phyloP scores from a whole-genome alignment of 2,888 invertebrate genomes.

The Synanthedon myopaeformis region DNA sequence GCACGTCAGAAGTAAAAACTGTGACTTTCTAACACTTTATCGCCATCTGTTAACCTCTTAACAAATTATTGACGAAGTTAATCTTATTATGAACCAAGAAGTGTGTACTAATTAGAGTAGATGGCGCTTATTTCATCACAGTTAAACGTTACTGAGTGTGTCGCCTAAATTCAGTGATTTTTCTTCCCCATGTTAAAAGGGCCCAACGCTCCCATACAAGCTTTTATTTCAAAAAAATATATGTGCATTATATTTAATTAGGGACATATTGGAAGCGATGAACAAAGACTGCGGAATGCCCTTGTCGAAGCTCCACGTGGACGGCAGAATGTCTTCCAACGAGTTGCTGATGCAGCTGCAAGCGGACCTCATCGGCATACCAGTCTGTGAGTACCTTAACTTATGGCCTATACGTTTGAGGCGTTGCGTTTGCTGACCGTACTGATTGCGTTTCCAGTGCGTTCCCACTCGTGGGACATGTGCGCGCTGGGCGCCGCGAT shows the following conservation, averaged over 20 bases:
- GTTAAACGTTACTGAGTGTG: no score
- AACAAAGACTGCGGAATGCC: constrained; percentile 90
- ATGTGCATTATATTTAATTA: constrained; percentile 17
- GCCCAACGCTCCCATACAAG: background rate
- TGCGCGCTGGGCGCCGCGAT: constrained; percentile 94
- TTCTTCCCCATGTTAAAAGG: no score
- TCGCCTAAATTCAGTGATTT: no score
- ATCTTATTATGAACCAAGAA: no score
- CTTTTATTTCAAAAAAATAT: background rate
- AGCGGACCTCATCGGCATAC: constrained; percentile 92
- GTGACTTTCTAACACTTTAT: no score
- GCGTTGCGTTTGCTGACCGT: background rate
- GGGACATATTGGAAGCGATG: constrained; percentile 95
- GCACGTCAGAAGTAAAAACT: no score
- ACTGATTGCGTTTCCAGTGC: constrained; percentile 56
- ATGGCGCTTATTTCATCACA: no score
- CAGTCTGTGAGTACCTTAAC: constrained; percentile 77
- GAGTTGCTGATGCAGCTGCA: constrained; percentile 95
- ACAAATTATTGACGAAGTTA: no score
- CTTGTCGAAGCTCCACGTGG: constrained; percentile 86
- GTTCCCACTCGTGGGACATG: constrained; percentile 88
- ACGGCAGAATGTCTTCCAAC: constrained; percentile 94
- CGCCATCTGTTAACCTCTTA: no score
- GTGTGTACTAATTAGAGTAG: no score
- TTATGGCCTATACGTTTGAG: background rate